Percentiles rank a stretch among this genome's conserved stretches.
Evolutionary conservation across 2,797 vertebrate species (phyloP).

Genomic region (Odontamblyopus rebecca): DNA sequence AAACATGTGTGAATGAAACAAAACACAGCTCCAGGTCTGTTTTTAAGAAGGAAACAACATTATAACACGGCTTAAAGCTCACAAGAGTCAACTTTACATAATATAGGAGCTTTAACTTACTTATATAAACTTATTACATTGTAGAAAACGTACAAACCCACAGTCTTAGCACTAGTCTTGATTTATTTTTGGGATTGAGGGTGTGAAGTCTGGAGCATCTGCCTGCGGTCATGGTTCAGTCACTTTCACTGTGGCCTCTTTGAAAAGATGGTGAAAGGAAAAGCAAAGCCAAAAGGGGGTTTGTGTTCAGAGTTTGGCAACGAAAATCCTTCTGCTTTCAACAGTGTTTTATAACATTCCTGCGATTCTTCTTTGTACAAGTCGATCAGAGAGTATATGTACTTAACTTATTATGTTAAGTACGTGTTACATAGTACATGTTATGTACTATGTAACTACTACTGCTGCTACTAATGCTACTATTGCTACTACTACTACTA

Average conservation of each 20-base stretch:
- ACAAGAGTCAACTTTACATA: no score
- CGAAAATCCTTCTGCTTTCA: conserved; percentile 63
- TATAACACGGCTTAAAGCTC: no score
- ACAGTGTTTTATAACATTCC: conserved; percentile 34
- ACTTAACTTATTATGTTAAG: background rate
- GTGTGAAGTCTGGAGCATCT: conserved; percentile 69
- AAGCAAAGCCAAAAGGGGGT: conserved; percentile 22
- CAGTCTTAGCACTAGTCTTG: conserved; percentile 32
- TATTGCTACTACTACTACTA: background rate
- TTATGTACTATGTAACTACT: conserved; percentile 1
- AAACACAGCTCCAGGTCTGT: no score
- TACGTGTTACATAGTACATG: background rate
- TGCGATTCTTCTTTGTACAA: background rate
- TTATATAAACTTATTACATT: no score
- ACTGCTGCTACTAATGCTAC: background rate
- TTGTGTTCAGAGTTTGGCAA: conserved; percentile 47
- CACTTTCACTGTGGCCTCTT: conserved; percentile 73
- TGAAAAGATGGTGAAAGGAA: conserved; percentile 79
- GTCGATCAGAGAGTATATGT: background rate
- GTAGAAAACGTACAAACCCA: background rate
- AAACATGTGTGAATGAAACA: no score
- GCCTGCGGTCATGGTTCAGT: conserved; percentile 76
- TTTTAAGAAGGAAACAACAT: no score
- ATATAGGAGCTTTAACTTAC: no score
- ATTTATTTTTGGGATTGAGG: conserved; percentile 61